Evolutionary conservation across 2,797 vertebrate genomes (phyloP).

Genomic region (Arrhamphus sclerolepis): DNA sequence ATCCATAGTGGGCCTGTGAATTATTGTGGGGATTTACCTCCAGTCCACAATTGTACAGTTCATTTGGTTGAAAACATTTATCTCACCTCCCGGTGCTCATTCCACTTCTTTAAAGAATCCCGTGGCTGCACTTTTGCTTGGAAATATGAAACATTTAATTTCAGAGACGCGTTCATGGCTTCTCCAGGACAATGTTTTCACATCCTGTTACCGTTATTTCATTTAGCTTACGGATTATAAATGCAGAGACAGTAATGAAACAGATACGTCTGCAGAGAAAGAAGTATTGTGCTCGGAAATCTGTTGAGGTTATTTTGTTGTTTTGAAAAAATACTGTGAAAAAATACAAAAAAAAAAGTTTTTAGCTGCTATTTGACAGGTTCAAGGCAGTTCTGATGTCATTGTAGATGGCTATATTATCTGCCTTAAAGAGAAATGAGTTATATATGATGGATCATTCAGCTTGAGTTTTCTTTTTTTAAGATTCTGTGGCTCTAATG

Average conservation of each 20-base stretch:
- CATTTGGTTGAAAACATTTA: constrained; percentile 46
- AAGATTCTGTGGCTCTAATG: no score
- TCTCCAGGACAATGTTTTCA: constrained; percentile 66
- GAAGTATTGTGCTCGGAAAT: constrained; percentile 45
- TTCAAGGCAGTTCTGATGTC: constrained; percentile 20
- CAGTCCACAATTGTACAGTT: constrained; percentile 16
- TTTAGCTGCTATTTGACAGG: constrained; percentile 16
- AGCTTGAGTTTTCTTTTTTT: not conserved
- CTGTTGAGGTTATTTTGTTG: constrained; percentile 48
- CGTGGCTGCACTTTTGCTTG: constrained; percentile 36
- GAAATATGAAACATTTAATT: constrained; percentile 59
- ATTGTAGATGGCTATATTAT: constrained; percentile 20
- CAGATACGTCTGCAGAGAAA: constrained; percentile 46
- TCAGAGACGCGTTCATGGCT: constrained; percentile 53
- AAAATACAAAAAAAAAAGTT: constrained; percentile 6
- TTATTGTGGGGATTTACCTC: constrained; percentile 22
- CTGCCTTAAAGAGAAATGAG: constrained; percentile 26
- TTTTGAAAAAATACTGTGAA: constrained; percentile 36
- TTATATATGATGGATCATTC: constrained; percentile 24
- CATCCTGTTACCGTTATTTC: constrained; percentile 63
- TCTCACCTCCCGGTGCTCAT: constrained; percentile 26
- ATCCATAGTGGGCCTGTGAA: constrained; percentile 9
- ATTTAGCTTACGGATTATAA: constrained; percentile 57
- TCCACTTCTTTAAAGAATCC: constrained; percentile 38
- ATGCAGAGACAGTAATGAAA: constrained; percentile 63